Base-by-base conservation (phyloP, 2,113 vertebrate genomes). In the Vulpes lagopus region DNA sequence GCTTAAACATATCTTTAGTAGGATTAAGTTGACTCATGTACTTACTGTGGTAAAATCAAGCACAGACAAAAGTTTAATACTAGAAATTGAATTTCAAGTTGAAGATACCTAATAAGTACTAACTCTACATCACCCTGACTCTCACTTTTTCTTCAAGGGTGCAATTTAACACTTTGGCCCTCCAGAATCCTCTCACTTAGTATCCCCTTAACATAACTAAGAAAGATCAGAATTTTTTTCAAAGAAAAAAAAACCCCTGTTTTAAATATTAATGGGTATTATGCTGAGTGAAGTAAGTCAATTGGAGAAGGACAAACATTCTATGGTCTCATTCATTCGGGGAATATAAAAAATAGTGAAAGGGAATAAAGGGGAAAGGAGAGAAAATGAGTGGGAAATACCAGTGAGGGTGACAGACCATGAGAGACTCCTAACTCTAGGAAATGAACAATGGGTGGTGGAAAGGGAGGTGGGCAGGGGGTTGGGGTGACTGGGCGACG, bases 251-350 rank as follows among this genome's bases (percentile, higher is more conserved):
- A 65, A 83, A 15, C 20, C 1, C 43, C 60, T 96, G 88, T 76
- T 67, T 27, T 38, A 91, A 96, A 82, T 96, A 62, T 17, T 97
- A 94, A 96, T 4, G 55, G 43, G 43, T 43, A 43, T 6, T 43
- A 43, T 43, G 43, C 43, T 43, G 43, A 43, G 43, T 43, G 43
- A 43, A 43, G 43, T 43, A 43, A 43, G 43, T 43, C 43, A 43
- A 43, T 43, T 6, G 43, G 43, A 43, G 43, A 43, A 43, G 43
- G 43, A 43, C 43, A 7, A 43, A 43, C 43, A 43, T 43, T 43
- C 43, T 43, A 43, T 43, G 43, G 5, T 43, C 43, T 43, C 43
- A 43, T 43, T 43, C 43, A 7, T 43, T 43, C 43, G 43, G 43
- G 43, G 43, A 43, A 43, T 43, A 43, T 43, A 43, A 43, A 43